Conservation (phyloP, 2,113 vertebrate species). For the Oryctolagus cuniculus region mOryCun1.1 NC_091443.1:82865001-82865500, state of each 20-base stretch:
- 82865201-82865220: neutral
- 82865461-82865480: no score
- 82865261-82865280: neutral
- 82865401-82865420: neutral
- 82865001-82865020: no score
- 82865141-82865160: neutral
- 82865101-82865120: neutral
- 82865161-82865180: neutral
- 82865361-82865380: neutral
- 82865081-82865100: neutral
- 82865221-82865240: neutral
- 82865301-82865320: neutral
- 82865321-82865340: neutral
- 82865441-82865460: neutral
- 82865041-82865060: no score
- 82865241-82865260: neutral
- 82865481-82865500: no score
- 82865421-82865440: neutral
- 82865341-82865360: neutral
- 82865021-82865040: no score
- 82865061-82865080: no score
- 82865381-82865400: neutral
- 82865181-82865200: slow-evolving; percentile 17
- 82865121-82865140: neutral
- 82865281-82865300: neutral